phyloP scores from a whole-genome alignment of 2,113 vertebrate genomes.

The Natator depressus region DNA sequence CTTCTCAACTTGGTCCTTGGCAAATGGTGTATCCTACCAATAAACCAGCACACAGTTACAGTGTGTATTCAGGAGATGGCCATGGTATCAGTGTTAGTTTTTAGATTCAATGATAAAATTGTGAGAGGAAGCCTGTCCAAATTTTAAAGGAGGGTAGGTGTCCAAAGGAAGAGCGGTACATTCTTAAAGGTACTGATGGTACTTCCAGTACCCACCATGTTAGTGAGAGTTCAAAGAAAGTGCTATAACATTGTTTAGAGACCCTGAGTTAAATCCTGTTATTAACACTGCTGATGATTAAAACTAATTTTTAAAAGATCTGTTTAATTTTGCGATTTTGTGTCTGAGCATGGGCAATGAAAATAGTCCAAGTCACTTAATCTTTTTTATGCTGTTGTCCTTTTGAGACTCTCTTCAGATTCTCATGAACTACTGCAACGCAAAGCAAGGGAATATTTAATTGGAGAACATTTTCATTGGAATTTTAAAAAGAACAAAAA shows the following conservation, averaged over 20 bases:
- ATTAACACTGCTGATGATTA: neutral
- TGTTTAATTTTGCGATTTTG: neutral
- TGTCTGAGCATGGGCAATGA: neutral
- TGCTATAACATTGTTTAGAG: neutral
- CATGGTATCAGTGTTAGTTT: neutral
- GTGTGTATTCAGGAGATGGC: neutral
- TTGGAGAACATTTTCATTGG: neutral
- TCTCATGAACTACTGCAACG: neutral
- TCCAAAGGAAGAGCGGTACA: neutral
- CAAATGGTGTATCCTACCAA: neutral
- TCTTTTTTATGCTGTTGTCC: neutral
- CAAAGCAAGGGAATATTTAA: neutral
- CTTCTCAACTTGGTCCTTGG: neutral
- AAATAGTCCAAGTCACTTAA: neutral
- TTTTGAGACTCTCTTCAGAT: neutral
- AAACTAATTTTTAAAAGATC: neutral
- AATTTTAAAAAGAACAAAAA: neutral
- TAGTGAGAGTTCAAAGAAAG: neutral
- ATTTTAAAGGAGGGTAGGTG: neutral
- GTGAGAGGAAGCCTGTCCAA: neutral
- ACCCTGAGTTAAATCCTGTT: neutral
- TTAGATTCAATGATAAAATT: neutral
- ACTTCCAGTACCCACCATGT: neutral
- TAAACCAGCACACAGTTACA: neutral
- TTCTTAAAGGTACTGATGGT: neutral